A percentile compares a stretch with the other conserved stretches of the same genome.
Evolutionary conservation across 2,797 vertebrate genomes (phyloP).

Genomic region (Podarcis lilfordi): DNA sequence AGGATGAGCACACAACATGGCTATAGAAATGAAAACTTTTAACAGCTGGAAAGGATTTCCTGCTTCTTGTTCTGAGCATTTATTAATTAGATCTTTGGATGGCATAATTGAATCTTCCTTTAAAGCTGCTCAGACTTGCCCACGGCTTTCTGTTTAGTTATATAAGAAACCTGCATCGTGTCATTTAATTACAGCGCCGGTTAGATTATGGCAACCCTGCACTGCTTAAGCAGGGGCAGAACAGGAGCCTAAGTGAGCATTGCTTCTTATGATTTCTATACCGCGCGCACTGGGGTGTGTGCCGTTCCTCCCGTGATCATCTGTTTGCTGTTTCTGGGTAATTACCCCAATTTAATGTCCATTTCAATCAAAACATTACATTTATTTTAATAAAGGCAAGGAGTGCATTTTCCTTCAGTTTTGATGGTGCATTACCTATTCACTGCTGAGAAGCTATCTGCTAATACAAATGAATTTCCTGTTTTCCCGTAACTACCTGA

Average conservation of each 20-base stretch:
- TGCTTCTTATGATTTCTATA: conserved; percentile 42
- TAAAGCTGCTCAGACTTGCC: conserved; percentile 49
- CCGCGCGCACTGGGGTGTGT: background rate
- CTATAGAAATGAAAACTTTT: conserved; percentile 41
- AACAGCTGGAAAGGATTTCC: conserved; percentile 48
- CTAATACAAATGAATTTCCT: conserved; percentile 43
- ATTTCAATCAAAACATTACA: conserved; percentile 59
- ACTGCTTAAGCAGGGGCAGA: conserved; percentile 35
- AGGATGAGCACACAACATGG: conserved; percentile 27
- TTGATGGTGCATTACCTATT: conserved; percentile 10
- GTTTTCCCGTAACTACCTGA: conserved; percentile 44
- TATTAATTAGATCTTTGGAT: conserved; percentile 62
- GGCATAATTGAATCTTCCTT: conserved; percentile 68
- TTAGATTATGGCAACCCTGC: conserved; percentile 45
- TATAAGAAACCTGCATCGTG: conserved; percentile 58
- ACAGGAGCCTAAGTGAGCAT: conserved; percentile 19
- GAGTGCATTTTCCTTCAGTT: conserved; percentile 42
- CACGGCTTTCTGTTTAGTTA: conserved; percentile 55
- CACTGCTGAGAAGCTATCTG: conserved; percentile 1
- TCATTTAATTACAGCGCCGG: conserved; percentile 57
- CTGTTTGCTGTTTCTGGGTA: conserved; percentile 52
- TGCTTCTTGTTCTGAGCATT: conserved; percentile 38
- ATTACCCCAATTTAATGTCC: conserved; percentile 59
- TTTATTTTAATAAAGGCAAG: conserved; percentile 56
- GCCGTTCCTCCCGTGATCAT: conserved; percentile 49